Evolutionary conservation across 2,888 invertebrate species (phyloP), one percentile per base, ranked within the genome.

Genomic region (Cantharis rustica): DNA sequence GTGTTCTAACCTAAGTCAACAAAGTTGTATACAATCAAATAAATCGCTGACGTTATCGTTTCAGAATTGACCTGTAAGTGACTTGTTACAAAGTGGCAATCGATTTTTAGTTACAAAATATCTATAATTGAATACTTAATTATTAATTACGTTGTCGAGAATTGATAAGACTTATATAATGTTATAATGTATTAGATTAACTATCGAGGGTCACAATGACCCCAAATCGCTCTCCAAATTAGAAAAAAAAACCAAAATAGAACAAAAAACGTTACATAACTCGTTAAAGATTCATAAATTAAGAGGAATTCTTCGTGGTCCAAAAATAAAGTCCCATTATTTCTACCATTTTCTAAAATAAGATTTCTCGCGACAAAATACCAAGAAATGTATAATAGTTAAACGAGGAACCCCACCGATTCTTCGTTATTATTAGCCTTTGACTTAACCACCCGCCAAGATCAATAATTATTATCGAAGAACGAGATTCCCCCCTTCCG

Each of bases 361-460:
- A 47, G 47, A 47, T 9, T n/a, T 47, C 47, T 47, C 47, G 7
- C 47, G 47, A 47, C 47, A 47, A 47, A 47, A 47, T 47, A 47
- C 47, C 47, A 47, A 47, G 47, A 47, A 47, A 47, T 47, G 47
- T 47, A 47, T 23, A 23, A 23, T 23, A 64, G 64, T 16, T 20
- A 64, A 64, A 17, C 4, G 11, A 20, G 62, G 62, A 17, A 71
- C 69, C 69, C 71, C 62, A 15, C 61, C 17, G 71, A 47, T 47
- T 69, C 7, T 47, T 16, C 17, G 69, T 27, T 69, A 69, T 69
- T 61, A 69, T 71, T 71, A 71, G 61, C 23, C 27, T 20, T 26
- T 27, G 64, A 63, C 62, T 71, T 26, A 71, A 26, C 61, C 71
- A 61, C 71, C 71, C 71, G 71, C 71, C 26, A 71, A 71, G 71